A percentile compares a stretch with the other conserved stretches of the same genome.
Conservation (phyloP, 2,888 invertebrate species). For the Andrena bicolor region DNA sequence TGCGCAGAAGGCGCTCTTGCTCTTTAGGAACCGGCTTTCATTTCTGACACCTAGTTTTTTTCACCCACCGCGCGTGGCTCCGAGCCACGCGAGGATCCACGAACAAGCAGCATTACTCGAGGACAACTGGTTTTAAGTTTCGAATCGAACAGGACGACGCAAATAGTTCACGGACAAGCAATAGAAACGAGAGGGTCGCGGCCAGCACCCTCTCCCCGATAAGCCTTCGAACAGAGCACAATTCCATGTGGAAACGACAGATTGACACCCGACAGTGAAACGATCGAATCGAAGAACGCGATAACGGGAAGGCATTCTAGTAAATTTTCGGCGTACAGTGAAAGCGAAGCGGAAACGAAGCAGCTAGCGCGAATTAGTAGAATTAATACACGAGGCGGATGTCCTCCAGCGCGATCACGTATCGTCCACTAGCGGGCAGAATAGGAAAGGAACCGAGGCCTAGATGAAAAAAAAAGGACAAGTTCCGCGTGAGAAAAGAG, state of each 20-base stretch:
- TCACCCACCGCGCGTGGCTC: constrained; percentile 27
- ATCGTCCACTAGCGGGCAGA: constrained; percentile 49
- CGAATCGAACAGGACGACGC: constrained; percentile 63
- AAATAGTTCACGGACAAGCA: constrained; percentile 40
- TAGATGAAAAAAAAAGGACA: constrained; percentile 52
- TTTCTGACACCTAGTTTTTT: constrained; percentile 42
- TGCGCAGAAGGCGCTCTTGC: constrained; percentile 53
- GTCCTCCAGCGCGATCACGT: constrained; percentile 59
- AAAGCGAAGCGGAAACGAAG: background rate
- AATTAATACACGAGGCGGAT: constrained; percentile 39
- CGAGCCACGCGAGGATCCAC: background rate
- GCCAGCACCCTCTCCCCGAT: constrained; percentile 33
- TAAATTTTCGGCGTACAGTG: too few species aligned
- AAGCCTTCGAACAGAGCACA: constrained; percentile 57
- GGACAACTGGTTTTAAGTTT: constrained; percentile 71
- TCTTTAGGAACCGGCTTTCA: constrained; percentile 62
- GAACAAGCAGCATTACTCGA: constrained; percentile 37
- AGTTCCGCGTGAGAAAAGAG: constrained; percentile 52
- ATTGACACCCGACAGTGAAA: constrained; percentile 36
- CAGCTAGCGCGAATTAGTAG: constrained; percentile 25
- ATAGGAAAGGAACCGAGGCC: constrained; percentile 64
- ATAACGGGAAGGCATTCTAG: background rate
- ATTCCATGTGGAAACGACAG: constrained; percentile 55
- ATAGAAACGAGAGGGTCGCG: constrained; percentile 47
- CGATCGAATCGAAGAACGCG: constrained; percentile 34